Conservation (phyloP, 2,797 vertebrate species). For the Ataeniobius toweri region DNA sequence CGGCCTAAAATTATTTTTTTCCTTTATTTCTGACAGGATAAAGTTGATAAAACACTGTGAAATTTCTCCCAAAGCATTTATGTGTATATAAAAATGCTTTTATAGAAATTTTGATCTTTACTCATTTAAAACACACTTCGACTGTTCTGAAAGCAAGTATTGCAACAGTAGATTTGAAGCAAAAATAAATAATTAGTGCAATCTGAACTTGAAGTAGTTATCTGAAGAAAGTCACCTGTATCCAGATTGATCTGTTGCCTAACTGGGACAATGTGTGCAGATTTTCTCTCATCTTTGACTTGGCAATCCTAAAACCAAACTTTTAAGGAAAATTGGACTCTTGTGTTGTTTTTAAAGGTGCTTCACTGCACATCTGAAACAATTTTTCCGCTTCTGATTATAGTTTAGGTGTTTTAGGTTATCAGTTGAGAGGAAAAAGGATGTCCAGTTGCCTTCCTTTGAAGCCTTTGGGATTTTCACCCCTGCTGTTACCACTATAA, state of each 20-base stretch:
- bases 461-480: not conserved
- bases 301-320: no score
- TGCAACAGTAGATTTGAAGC: no score
- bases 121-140: not conserved
- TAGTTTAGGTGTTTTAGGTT: not conserved
- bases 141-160: no score
- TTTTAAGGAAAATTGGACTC: not conserved
- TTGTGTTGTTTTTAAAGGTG: not conserved
- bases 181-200: not conserved
- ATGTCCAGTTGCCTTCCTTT: not conserved
- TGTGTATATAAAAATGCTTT: no score
- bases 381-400: not conserved
- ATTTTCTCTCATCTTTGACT: no score
- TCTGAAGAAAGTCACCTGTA: no score
- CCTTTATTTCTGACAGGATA: not conserved
- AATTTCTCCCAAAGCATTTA: no score
- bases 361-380: not conserved
- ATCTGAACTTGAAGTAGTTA: not conserved
- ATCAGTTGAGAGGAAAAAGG: not conserved
- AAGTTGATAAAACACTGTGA: not conserved
- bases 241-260: no score
- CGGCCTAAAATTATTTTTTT: not conserved
- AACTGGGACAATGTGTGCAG: no score
- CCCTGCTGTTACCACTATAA: not conserved
- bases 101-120: no score